phyloP scores from a whole-genome alignment of 2,888 invertebrate genomes.

The Ctenicera cuprea region DNA sequence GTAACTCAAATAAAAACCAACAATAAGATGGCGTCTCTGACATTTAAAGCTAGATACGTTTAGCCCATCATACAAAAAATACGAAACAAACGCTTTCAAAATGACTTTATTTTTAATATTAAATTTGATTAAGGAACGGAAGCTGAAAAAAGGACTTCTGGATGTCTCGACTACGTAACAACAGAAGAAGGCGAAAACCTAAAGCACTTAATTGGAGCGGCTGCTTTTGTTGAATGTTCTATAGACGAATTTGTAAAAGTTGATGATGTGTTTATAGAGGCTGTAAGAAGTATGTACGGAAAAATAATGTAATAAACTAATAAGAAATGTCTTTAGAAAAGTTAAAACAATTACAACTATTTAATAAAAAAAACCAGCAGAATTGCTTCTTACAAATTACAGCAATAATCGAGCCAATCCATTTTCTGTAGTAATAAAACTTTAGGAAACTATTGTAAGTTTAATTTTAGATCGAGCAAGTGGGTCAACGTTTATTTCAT shows the following conservation, averaged over 20 bases:
- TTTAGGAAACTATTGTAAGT: too few relatives aligned
- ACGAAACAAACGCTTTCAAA: too few relatives aligned
- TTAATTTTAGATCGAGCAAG: too few relatives aligned
- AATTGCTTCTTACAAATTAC: too few relatives aligned
- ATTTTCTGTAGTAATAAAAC: too few relatives aligned
- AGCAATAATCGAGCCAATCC: too few relatives aligned
- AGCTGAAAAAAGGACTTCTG: conserved; percentile 50
- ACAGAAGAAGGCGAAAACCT: conserved; percentile 59
- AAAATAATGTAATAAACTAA: background rate
- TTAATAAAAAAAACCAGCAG: too few relatives aligned
- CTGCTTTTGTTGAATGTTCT: conserved; percentile 62
- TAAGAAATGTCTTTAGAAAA: background rate
- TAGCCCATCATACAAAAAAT: too few relatives aligned
- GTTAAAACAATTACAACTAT: background rate
- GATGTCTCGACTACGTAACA: conserved; percentile 45
- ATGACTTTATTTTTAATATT: background rate
- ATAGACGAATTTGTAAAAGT: conserved; percentile 58
- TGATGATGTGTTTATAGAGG: conserved; percentile 62
- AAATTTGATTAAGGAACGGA: conserved; percentile 56
- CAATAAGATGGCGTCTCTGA: too few relatives aligned
- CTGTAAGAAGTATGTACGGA: conserved; percentile 57
- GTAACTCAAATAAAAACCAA: too few relatives aligned
- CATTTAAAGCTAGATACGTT: too few relatives aligned
- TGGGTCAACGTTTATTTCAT: too few relatives aligned
- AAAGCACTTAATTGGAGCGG: conserved; percentile 59